Evolutionary conservation across 2,797 vertebrate genomes (phyloP).

Genomic region (Salarias fasciatus): DNA sequence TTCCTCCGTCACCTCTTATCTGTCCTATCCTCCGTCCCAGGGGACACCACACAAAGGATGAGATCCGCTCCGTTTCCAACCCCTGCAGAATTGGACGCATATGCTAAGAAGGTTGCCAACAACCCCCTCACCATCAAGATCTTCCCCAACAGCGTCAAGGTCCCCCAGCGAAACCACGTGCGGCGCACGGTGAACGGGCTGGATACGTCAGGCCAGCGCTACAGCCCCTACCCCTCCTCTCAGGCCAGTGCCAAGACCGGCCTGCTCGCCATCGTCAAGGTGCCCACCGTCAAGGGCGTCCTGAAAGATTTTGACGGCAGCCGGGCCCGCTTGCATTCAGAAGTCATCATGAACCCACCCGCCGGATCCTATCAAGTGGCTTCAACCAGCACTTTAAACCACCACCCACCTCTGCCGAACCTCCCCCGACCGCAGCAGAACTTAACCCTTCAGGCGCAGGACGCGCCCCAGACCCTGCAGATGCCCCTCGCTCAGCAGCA

Average conservation of each 20-base stretch:
- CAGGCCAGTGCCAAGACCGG: conserved; percentile 93
- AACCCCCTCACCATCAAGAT: conserved; percentile 99
- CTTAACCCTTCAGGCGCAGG: conserved; percentile 86
- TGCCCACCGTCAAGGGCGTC: conserved; percentile 90
- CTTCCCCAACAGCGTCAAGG: conserved; percentile 99
- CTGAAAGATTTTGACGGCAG: conserved; percentile 98
- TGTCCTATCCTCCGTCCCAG: conserved; percentile 76
- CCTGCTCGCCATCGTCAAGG: conserved; percentile 95
- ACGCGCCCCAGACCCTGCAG: conserved; percentile 82
- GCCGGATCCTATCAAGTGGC: conserved; percentile 87
- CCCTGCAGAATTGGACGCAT: conserved; percentile 99
- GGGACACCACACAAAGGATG: conserved; percentile 99
- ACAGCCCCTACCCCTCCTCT: conserved; percentile 96
- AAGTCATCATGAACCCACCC: conserved; percentile 94
- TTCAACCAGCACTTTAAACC: conserved; percentile 99
- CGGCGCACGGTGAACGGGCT: conserved; percentile 98
- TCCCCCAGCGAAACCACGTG: conserved; percentile 98
- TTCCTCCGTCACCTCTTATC: conserved; percentile 39
- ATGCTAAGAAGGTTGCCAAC: conserved; percentile 99
- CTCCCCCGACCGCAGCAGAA: conserved; percentile 81
- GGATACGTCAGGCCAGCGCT: conserved; percentile 96
- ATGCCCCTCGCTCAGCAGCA: conserved; percentile 86
- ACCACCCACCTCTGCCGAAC: conserved; percentile 82
- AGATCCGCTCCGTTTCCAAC: conserved; percentile 99
- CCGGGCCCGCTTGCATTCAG: conserved; percentile 91